Percentiles rank a stretch among this genome's conserved stretches.
Conservation (phyloP, 1,140 invertebrate species). For the Monomorium pharaonis region DNA sequence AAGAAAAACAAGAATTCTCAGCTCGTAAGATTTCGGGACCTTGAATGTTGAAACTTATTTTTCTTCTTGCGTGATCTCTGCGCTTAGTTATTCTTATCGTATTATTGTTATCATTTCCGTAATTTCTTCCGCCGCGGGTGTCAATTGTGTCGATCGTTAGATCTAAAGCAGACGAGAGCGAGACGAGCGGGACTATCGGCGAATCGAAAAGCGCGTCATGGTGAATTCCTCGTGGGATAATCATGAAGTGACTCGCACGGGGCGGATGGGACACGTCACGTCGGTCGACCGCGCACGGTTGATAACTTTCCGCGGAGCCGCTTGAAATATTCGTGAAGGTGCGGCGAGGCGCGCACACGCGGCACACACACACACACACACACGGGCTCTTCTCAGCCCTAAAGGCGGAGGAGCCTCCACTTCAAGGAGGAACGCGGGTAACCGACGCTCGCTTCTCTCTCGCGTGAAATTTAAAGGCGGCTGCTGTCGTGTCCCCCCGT, state of each 20-base stretch:
- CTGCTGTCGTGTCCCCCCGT: conserved; percentile 34
- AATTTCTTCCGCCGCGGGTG: background rate
- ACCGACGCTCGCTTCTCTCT: conserved; percentile 61
- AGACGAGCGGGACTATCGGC: too few relatives aligned
- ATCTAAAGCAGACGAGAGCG: too few relatives aligned
- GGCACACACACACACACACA: background rate
- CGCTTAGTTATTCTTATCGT: background rate
- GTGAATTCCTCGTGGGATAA: background rate
- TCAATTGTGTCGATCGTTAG: background rate
- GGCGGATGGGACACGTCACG: conserved; percentile 1
- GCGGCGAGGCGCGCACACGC: background rate
- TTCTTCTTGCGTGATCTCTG: background rate
- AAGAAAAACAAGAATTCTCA: too few relatives aligned
- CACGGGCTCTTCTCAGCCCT: too few relatives aligned
- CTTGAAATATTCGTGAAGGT: conserved; percentile 47
- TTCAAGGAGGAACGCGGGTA: conserved; percentile 29
- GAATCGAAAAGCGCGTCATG: background rate
- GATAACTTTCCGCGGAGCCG: conserved; percentile 47
- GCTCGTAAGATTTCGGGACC: too few relatives aligned
- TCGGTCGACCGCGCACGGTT: conserved; percentile 14
- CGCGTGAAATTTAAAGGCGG: conserved; percentile 71
- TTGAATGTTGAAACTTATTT: background rate
- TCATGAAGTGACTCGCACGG: background rate
- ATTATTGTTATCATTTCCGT: background rate
- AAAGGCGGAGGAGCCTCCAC: conserved; percentile 22